Evolutionary conservation across 2,888 invertebrate species (phyloP).

Genomic region (Pollenia amentaria): DNA sequence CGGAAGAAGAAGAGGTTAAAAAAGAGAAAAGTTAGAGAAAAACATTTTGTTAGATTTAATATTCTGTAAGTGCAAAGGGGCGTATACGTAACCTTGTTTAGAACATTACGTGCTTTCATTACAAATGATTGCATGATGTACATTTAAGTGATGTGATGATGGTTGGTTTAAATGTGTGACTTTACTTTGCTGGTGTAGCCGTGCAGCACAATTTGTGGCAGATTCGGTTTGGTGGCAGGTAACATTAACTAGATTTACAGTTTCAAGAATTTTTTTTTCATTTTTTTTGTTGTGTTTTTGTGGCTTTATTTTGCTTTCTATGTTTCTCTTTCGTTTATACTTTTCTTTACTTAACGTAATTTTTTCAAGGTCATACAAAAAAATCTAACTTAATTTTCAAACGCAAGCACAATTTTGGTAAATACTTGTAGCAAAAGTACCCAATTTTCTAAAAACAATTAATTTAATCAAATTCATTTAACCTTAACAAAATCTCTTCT

Average conservation of each 20-base stretch:
- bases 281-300: constrained; percentile 19
- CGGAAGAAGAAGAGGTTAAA: constrained; percentile 31
- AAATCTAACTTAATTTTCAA: constrained; percentile 32
- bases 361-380: constrained; percentile 62
- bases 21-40: constrained; percentile 27
- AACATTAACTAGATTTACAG: constrained; percentile 50
- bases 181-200: constrained; percentile 31
- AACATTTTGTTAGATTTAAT: constrained; percentile 41
- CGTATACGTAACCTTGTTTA: constrained; percentile 71
- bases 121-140: constrained; percentile 63
- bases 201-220: constrained; percentile 19
- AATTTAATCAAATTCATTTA: constrained; percentile 22
- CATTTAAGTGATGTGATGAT: constrained; percentile 49
- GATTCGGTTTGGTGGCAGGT: constrained; percentile 36
- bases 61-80: constrained; percentile 63
- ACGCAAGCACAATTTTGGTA: constrained; percentile 36
- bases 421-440: not conserved
- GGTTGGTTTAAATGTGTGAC: constrained; percentile 28
- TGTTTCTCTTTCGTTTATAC: constrained; percentile 16
- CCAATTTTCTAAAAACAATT: not conserved
- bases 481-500: constrained; percentile 5
- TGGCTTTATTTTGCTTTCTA: constrained; percentile 17
- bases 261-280: constrained; percentile 30
- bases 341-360: constrained; percentile 29
- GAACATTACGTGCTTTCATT: constrained; percentile 69